Evolutionary conservation across 2,797 vertebrate genomes (phyloP).

Genomic region (Sebastes steindachneri): DNA sequence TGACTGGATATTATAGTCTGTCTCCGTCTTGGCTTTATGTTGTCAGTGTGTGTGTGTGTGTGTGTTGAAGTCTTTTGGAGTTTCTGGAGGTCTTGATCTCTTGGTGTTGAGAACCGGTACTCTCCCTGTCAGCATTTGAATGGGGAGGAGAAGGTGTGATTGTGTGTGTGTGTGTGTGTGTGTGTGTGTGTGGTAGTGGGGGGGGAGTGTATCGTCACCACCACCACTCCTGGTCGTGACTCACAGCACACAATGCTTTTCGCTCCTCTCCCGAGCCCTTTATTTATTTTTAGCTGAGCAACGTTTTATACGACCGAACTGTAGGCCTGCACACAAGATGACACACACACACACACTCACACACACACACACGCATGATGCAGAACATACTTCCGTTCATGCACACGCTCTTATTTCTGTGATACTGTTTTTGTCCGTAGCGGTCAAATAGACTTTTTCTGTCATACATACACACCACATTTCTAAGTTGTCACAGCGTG

Average conservation of each 20-base stretch:
- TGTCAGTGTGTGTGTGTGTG: neutral
- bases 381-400: conserved; percentile 21
- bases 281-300: conserved; percentile 78
- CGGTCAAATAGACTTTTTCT: neutral
- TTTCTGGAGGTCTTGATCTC: conserved; percentile 40
- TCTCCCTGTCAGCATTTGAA: conserved; percentile 41
- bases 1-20: neutral
- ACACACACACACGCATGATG: conserved; percentile 1
- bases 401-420: neutral
- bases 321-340: conserved; percentile 38
- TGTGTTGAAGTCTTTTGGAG: neutral
- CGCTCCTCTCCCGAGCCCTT: conserved; percentile 62
- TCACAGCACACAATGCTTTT: conserved; percentile 70
- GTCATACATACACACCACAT: neutral
- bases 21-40: neutral
- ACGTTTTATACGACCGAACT: conserved; percentile 58
- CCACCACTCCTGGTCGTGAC: conserved; percentile 72
- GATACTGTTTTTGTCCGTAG: neutral
- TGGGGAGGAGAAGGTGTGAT: conserved; percentile 39
- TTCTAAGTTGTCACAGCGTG: neutral
- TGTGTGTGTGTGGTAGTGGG: neutral
- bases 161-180: conserved; percentile 7
- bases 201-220: conserved; percentile 62
- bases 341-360: conserved; percentile 14
- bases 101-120: conserved; percentile 21